Evolutionary conservation across 2,888 invertebrate species (phyloP).

Genomic region (Dioctria linearis): DNA sequence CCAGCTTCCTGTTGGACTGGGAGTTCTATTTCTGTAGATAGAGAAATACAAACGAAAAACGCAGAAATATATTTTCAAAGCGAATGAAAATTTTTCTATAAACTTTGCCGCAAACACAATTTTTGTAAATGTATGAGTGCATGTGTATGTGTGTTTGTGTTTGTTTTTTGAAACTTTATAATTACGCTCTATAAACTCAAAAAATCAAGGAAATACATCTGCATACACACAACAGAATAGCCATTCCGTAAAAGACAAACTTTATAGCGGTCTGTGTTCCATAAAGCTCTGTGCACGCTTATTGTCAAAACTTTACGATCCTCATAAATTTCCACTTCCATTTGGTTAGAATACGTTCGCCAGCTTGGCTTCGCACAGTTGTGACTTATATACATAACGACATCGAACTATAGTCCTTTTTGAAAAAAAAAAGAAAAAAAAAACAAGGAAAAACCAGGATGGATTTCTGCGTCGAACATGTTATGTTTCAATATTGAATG

Average conservation of each 20-base stretch:
- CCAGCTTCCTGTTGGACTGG: background rate
- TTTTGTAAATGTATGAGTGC: no score
- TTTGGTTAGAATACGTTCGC: background rate
- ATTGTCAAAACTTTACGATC: slow-evolving; percentile 49
- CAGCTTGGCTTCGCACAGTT: slow-evolving; percentile 18
- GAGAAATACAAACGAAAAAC: background rate
- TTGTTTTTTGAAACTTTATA: slow-evolving; percentile 25
- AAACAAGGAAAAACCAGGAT: slow-evolving; percentile 1
- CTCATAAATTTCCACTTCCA: slow-evolving; percentile 41
- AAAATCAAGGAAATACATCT: slow-evolving; percentile 40
- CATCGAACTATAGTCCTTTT: slow-evolving; percentile 26
- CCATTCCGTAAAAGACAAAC: slow-evolving; percentile 42
- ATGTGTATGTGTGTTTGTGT: background rate
- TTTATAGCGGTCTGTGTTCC: slow-evolving; percentile 42
- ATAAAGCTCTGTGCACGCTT: slow-evolving; percentile 41
- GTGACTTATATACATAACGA: slow-evolving; percentile 2
- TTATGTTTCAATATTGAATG: slow-evolving; percentile 35
- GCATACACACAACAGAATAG: slow-evolving; percentile 22
- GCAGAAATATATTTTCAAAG: background rate
- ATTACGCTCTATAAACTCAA: slow-evolving; percentile 37
- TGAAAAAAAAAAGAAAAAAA: slow-evolving; percentile 11
- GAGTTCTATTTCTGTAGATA: background rate
- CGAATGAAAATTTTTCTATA: slow-evolving; percentile 23
- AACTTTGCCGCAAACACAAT: slow-evolving; percentile 10
- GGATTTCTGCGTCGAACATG: slow-evolving; percentile 10